A percentile compares a stretch with the other conserved stretches of the same genome.
These are phyloP conservation scores for Altica lythri DNA, from an alignment of 2,888 invertebrate species.

Conservation along the genomic window DNA sequence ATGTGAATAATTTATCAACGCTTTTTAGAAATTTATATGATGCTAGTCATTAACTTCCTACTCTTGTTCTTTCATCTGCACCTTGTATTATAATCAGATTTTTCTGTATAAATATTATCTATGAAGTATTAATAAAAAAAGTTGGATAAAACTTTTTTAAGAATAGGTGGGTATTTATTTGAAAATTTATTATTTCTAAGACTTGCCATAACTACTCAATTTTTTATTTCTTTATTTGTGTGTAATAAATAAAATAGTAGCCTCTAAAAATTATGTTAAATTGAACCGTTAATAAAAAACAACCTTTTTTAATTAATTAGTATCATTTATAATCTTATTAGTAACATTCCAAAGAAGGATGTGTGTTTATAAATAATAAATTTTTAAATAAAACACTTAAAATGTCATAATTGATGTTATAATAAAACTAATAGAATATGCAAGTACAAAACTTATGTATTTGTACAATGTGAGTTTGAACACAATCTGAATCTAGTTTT, in stretches of 20 bases:
- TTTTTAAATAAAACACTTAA: constrained; percentile 2
- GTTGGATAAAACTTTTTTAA: constrained; percentile 11
- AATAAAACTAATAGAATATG: constrained; percentile 14
- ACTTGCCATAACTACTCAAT: too few species aligned
- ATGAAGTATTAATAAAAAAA: constrained; percentile 21
- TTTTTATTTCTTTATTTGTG: too few species aligned
- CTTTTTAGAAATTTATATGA: constrained; percentile 16
- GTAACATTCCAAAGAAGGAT: too few species aligned
- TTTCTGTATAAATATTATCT: constrained; percentile 18
- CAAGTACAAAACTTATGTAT: constrained; percentile 21
- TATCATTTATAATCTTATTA: too few species aligned
- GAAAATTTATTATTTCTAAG: constrained; percentile 14
- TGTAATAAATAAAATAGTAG: too few species aligned
- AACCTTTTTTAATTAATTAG: too few species aligned
- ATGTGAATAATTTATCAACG: constrained; percentile 1
- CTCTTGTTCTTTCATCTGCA: constrained; percentile 14
- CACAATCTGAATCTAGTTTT: constrained; percentile 29
- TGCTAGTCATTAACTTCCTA: constrained; percentile 16
- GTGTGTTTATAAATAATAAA: too few species aligned
- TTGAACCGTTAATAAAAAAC: too few species aligned
- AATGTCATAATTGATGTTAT: constrained; percentile 4
- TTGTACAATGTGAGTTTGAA: constrained; percentile 17
- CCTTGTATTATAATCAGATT: constrained; percentile 20
- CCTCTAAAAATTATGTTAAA: too few species aligned
- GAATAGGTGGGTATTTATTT: constrained; percentile 4